Base-by-base conservation (phyloP, 2,113 vertebrate species). In the Sinocyclocheilus grahami region DNA sequence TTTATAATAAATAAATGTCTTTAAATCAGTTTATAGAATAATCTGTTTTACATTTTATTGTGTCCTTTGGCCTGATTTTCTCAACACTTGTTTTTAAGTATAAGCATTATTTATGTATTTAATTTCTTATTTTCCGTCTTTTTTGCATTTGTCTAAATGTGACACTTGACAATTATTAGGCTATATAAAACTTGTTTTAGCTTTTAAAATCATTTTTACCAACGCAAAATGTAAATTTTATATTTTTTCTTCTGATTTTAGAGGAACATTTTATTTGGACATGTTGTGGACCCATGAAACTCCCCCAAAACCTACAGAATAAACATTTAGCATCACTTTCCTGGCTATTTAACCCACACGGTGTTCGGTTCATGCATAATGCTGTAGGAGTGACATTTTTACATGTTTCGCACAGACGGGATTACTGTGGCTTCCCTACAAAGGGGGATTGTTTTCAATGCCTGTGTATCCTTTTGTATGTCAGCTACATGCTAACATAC, bases 351-450 rank as follows among this genome's bases (percentile, higher is more conserved):
- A 89, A 79, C 93, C 93, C 92, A 93, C 94, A 91, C 74, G 39
- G 80, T 86, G 89, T 84, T 87, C 84, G 83, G 78, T 78, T 63
- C 88, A 88, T 92, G 91, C 92, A 93, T 92, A 92, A 90, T 89
- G 91, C 46, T 86, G 94, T 94, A 89, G 94, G 93, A 92, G 90
- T 87, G 89, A 92, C 92, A 92, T 90, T 92, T 90, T 89, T 90
- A 94, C 93, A 93, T 93, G 94, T 91, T 92, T 91, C 87, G 91
- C 91, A 93, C 94, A 94, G 92, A 92, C 18, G 91, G 90, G 91
- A 93, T 94, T 89, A 94, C 90, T 94, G 93, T 94, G 92, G 86
- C 89, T 89, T 87, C 67, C 80, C 90, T 88, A 95, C 93, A 95
- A 95, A 92, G 93, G 86, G 55, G 90, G 91, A 93, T 94, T 95